These are phyloP conservation scores for Lamproptera curius DNA, from an alignment of 2,888 invertebrate genomes.

Conservation along the genomic window DNA sequence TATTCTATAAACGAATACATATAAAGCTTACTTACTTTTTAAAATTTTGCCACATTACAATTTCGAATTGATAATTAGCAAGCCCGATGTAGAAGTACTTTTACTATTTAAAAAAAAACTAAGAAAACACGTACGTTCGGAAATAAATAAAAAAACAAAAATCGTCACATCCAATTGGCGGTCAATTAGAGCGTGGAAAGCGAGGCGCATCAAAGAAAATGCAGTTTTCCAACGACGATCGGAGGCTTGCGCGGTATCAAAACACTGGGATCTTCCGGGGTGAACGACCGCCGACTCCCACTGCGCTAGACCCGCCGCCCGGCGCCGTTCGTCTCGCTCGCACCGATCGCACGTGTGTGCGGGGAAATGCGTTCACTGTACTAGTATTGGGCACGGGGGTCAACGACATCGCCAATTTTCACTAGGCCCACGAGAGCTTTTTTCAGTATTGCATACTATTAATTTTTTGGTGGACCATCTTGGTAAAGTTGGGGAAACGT, in stretches of 20 bases:
- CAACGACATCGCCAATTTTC: constrained; percentile 68
- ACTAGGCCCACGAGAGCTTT: constrained; percentile 29
- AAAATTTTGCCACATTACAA: too few species aligned
- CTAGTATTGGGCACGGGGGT: constrained; percentile 71
- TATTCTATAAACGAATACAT: too few species aligned
- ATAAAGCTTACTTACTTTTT: too few species aligned
- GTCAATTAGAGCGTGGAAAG: constrained; percentile 74
- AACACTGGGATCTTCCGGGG: constrained; percentile 78
- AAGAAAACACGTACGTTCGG: too few species aligned
- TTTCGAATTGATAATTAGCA: too few species aligned
- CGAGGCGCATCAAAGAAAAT: constrained; percentile 73
- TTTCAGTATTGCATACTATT: constrained; percentile 11
- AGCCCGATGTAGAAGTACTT: too few species aligned
- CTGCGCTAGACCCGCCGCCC: constrained; percentile 43
- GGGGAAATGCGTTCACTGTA: constrained; percentile 73
- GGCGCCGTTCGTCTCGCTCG: constrained; percentile 49
- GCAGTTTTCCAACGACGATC: constrained; percentile 67
- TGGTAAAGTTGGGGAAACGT: too few species aligned
- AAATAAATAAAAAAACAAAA: constrained; percentile 21
- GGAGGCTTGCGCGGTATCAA: constrained; percentile 74
- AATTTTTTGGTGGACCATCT: too few species aligned
- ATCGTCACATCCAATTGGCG: constrained; percentile 29
- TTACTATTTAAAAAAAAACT: too few species aligned
- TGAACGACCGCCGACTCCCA: constrained; percentile 63
- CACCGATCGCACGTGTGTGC: constrained; percentile 59